phyloP scores from a whole-genome alignment of 2,113 vertebrate genomes.

The Hymenochirus boettgeri region DNA sequence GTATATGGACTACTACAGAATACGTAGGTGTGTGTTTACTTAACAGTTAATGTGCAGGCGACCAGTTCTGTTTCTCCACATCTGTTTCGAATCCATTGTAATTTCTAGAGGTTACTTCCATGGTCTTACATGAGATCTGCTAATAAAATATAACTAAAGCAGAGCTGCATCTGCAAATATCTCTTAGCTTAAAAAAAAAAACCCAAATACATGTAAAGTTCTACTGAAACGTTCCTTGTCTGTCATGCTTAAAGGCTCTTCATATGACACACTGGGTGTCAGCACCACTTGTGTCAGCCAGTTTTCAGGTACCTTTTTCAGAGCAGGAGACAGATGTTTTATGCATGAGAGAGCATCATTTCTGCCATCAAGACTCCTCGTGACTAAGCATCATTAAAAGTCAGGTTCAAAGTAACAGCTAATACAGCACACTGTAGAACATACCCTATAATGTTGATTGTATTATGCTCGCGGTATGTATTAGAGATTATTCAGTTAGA shows the following conservation, averaged over 20 bases:
- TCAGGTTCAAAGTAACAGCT: background rate
- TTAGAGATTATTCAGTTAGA: constrained; percentile 4
- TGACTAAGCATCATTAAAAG: constrained; percentile 1
- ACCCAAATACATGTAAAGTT: background rate
- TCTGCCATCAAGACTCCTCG: constrained; percentile 51
- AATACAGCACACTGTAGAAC: too few relatives aligned
- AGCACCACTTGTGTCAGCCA: constrained; percentile 44
- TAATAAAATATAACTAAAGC: background rate
- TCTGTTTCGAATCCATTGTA: constrained; percentile 75
- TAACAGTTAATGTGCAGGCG: constrained; percentile 75
- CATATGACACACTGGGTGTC: constrained; percentile 17
- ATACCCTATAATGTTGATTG: too few relatives aligned
- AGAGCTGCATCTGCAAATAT: background rate
- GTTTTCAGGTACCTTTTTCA: constrained; percentile 46
- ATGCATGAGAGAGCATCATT: constrained; percentile 81
- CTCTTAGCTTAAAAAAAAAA: constrained; percentile 1
- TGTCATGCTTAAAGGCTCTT: background rate
- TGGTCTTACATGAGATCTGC: constrained; percentile 47
- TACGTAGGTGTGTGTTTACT: constrained; percentile 67
- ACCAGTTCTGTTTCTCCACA: constrained; percentile 67
- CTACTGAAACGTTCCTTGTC: background rate
- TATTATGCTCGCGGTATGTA: background rate
- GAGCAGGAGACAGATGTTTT: constrained; percentile 71
- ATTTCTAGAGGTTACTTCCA: constrained; percentile 78
- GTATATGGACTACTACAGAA: too few relatives aligned